phyloP scores from a whole-genome alignment of 2,888 invertebrate species.

The Tetropium fuscum region DNA sequence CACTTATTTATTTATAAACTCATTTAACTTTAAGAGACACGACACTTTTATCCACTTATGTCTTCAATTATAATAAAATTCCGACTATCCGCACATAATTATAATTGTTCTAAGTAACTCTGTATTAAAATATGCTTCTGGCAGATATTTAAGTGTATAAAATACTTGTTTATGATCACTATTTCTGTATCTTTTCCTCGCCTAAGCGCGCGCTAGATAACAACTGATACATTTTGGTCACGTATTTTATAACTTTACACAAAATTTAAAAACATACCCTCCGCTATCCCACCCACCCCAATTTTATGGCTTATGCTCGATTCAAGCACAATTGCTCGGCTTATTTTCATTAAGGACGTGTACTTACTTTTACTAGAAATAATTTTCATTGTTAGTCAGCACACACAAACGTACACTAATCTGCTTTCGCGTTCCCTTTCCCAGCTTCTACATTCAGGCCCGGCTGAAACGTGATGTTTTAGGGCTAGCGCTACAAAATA shows the following conservation, averaged over 20 bases:
- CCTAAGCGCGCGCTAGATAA: no score
- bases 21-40: no score
- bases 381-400: constrained; percentile 26
- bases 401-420: constrained; percentile 22
- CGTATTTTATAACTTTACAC: background rate
- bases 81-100: no score
- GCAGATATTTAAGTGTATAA: no score
- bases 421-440: constrained; percentile 23
- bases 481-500: constrained; percentile 20
- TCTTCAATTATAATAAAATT: no score
- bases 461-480: constrained; percentile 20
- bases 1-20: no score
- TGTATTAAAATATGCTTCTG: no score
- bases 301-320: background rate
- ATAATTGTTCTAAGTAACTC: no score
- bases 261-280: constrained; percentile 5
- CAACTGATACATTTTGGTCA: no score
- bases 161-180: no score
- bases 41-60: no score
- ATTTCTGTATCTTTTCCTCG: no score
- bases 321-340: constrained; percentile 15
- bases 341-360: constrained; percentile 24
- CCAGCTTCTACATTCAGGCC: constrained; percentile 17
- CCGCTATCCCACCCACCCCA: background rate
- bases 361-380: constrained; percentile 23